Evolutionary conservation across 2,113 vertebrate species (phyloP).

Genomic region (Melanerpes formicivorus): DNA sequence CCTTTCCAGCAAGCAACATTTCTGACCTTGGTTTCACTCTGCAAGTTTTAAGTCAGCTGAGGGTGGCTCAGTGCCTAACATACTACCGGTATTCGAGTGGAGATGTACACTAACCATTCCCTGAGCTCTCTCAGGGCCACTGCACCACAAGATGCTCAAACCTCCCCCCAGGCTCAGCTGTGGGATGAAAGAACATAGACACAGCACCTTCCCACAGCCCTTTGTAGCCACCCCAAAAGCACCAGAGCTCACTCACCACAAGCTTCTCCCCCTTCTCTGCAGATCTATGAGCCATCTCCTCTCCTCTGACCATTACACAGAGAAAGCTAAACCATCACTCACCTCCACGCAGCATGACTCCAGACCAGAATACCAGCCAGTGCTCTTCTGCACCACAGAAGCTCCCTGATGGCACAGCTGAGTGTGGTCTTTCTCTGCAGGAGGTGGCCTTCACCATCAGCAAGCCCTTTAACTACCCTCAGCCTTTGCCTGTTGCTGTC

Average conservation of each 20-base stretch:
- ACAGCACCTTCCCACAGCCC: rapidly evolving
- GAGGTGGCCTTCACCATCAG: background rate
- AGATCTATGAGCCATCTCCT: background rate
- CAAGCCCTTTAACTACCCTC: rapidly evolving
- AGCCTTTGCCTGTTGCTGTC: background rate
- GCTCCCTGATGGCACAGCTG: background rate
- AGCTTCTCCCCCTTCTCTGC: background rate
- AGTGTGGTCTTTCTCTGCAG: background rate
- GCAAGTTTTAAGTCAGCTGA: background rate
- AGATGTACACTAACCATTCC: rapidly evolving
- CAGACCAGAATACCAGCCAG: rapidly evolving
- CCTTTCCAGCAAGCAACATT: background rate
- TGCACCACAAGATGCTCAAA: background rate
- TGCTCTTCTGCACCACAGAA: rapidly evolving
- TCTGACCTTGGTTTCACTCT: background rate
- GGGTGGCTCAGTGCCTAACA: rapidly evolving
- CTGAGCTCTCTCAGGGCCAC: rapidly evolving
- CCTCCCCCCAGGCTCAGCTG: background rate
- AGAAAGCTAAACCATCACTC: background rate
- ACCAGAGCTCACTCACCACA: background rate
- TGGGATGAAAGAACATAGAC: rapidly evolving
- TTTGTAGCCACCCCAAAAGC: rapidly evolving
- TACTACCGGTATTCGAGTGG: rapidly evolving
- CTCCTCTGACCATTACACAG: rapidly evolving
- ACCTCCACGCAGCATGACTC: rapidly evolving